These are phyloP conservation scores for Neopelma chrysocephalum DNA, from an alignment of 2,797 vertebrate species.

Conservation along the genomic window DNA sequence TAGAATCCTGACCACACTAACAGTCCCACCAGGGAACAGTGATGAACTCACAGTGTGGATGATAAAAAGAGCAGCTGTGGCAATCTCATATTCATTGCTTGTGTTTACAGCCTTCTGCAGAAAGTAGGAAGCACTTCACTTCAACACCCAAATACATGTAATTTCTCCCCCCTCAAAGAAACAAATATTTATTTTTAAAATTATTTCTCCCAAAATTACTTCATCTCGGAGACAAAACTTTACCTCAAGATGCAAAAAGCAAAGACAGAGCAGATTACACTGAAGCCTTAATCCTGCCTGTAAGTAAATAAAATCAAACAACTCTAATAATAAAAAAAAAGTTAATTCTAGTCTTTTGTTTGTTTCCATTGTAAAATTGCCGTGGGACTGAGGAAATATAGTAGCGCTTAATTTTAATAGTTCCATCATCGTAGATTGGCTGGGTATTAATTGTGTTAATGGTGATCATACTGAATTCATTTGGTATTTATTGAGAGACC, in stretches of 20 bases:
- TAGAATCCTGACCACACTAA: background rate
- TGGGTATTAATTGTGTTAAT: conserved; percentile 79
- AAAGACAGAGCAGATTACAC: background rate
- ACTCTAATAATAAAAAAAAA: conserved; percentile 60
- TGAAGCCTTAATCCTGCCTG: background rate
- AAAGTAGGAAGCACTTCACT: conserved; percentile 16
- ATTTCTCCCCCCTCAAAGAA: background rate
- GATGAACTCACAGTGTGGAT: conserved; percentile 27
- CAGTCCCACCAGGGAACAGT: conserved; percentile 8
- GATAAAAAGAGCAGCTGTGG: conserved; percentile 66
- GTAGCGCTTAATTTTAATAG: conserved; percentile 70
- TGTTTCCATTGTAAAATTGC: conserved; percentile 71
- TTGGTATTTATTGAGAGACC: conserved; percentile 77
- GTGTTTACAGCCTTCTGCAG: conserved; percentile 40
- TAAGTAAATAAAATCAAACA: conserved; percentile 69
- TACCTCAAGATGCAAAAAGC: background rate
- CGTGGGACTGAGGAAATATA: conserved; percentile 60
- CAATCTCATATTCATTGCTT: conserved; percentile 48
- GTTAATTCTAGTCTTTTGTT: conserved; percentile 66
- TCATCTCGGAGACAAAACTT: background rate
- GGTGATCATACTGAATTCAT: conserved; percentile 77
- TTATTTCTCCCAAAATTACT: conserved; percentile 18
- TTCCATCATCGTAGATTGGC: conserved; percentile 71
- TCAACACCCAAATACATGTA: conserved; percentile 13
- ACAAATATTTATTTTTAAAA: background rate